phyloP scores from a whole-genome alignment of 1,140 invertebrate species.

The Neodiprion lecontei region DNA sequence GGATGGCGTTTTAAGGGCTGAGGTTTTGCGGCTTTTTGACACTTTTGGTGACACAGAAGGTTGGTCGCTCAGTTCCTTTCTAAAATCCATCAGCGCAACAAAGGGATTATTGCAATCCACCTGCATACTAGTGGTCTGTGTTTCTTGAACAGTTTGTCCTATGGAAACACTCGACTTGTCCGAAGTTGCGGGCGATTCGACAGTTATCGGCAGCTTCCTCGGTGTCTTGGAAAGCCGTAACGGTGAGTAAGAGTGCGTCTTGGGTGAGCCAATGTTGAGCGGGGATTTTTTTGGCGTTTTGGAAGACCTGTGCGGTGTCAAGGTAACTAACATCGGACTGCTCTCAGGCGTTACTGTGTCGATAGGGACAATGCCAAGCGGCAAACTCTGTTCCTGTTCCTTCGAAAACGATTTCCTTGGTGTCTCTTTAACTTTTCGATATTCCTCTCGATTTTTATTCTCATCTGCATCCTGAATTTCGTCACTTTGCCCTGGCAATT shows the following conservation, averaged over 20 bases:
- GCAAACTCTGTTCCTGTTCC: too few relatives aligned
- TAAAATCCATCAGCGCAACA: too few relatives aligned
- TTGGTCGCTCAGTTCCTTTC: too few relatives aligned
- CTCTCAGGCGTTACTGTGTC: conserved; percentile 38
- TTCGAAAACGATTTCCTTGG: too few relatives aligned
- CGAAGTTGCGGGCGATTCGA: conserved; percentile 30
- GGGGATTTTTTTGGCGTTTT: conserved; percentile 44
- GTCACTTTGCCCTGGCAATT: too few relatives aligned
- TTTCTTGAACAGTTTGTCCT: background rate
- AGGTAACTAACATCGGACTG: conserved; percentile 34
- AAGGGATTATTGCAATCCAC: background rate
- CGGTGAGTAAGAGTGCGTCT: conserved; percentile 31
- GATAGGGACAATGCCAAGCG: background rate
- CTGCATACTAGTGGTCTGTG: background rate
- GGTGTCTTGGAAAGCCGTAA: conserved; percentile 33
- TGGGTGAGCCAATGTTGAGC: conserved; percentile 39
- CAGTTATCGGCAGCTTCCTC: conserved; percentile 33
- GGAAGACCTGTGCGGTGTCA: conserved; percentile 38
- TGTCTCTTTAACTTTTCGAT: too few relatives aligned
- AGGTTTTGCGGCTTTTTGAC: too few relatives aligned
- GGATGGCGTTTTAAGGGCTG: too few relatives aligned
- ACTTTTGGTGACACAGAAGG: too few relatives aligned
- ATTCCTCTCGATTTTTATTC: too few relatives aligned
- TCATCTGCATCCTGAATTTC: too few relatives aligned
- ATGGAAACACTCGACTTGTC: conserved; percentile 29